phyloP scores from a whole-genome alignment of 2,113 vertebrate genomes.

The Chamaea fasciata region DNA sequence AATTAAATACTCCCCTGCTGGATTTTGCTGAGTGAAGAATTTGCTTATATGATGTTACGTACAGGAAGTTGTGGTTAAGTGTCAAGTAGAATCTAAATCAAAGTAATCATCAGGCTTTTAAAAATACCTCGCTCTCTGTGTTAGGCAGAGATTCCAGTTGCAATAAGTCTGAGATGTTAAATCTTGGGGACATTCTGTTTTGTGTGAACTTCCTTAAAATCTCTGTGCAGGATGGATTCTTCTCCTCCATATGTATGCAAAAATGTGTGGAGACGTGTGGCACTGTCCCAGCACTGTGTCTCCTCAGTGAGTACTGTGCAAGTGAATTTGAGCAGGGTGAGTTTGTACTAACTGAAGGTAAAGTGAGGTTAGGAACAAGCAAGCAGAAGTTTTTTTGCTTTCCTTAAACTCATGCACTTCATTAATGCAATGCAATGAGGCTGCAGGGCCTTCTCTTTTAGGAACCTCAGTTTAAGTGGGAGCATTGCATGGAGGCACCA shows the following conservation, averaged over 20 bases:
- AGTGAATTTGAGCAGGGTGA: background rate
- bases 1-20: background rate
- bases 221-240: background rate
- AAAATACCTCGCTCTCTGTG: background rate
- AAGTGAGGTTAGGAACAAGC: background rate
- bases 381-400: background rate
- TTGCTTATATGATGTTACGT: background rate
- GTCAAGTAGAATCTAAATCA: constrained; percentile 1
- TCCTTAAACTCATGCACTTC: background rate
- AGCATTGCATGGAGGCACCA: accelerated
- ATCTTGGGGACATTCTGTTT: background rate
- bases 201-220: background rate
- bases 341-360: background rate
- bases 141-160: background rate
- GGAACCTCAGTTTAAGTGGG: background rate
- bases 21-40: background rate
- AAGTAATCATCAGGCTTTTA: background rate
- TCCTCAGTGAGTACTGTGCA: background rate
- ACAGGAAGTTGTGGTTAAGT: background rate
- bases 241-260: background rate
- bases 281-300: background rate
- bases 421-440: background rate
- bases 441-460: background rate
- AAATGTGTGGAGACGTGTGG: background rate
- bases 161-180: background rate